These are phyloP conservation scores for Nephila pilipes DNA, from an alignment of 1,140 invertebrate genomes.

Conservation along the genomic window DNA sequence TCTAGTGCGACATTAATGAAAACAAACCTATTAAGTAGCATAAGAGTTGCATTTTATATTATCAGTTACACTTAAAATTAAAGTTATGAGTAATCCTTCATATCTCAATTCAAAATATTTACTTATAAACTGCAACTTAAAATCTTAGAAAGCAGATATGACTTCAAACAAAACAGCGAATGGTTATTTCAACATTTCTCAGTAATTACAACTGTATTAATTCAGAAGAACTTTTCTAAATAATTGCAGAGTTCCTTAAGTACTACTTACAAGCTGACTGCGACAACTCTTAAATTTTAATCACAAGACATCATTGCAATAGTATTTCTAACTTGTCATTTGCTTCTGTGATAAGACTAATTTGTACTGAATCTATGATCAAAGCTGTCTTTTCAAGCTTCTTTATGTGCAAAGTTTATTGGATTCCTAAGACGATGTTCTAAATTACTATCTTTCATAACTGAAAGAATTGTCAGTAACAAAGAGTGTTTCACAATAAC, in stretches of 20 bases:
- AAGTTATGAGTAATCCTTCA: no score
- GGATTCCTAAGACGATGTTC: no score
- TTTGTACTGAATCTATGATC: neutral
- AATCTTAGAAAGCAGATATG: neutral
- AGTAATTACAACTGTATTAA: neutral
- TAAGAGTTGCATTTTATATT: no score
- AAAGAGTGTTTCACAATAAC: no score
- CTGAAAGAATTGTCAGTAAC: no score
- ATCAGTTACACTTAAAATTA: no score
- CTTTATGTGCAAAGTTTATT: no score
- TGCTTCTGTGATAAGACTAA: neutral
- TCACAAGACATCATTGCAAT: neutral
- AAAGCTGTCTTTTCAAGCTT: neutral
- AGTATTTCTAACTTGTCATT: neutral
- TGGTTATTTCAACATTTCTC: neutral
- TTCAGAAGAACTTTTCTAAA: neutral
- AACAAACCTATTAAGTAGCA: no score
- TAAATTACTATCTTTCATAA: no score
- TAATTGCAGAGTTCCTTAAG: neutral
- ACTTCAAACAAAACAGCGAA: neutral
- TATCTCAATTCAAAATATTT: no score
- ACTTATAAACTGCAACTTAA: neutral
- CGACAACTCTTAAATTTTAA: neutral
- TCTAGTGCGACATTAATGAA: no score
- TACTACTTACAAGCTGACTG: neutral